Percentiles rank a stretch among this genome's conserved stretches.
phyloP scores from a whole-genome alignment of 64 coral and sea anemone genomes.

The Montipora cactus region DNA sequence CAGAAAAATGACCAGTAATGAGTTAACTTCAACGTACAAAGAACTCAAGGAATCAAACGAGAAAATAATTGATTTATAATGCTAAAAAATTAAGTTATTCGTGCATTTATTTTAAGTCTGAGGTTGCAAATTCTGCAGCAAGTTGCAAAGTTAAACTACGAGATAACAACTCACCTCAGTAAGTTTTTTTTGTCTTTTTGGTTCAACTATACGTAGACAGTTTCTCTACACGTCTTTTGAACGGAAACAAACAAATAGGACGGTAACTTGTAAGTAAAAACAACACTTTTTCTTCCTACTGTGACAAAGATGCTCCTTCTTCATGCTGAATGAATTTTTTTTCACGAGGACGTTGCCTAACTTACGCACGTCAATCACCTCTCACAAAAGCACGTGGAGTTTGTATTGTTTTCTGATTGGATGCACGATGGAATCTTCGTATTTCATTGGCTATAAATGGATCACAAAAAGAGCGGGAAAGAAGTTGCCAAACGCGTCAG shows the following conservation, averaged over 20 bases:
- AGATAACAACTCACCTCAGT: not conserved
- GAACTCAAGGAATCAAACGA: not conserved
- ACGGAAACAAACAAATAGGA: not conserved
- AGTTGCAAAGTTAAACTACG: not conserved
- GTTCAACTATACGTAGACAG: not conserved
- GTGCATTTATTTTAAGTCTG: too few relatives aligned
- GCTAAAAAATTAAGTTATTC: not conserved
- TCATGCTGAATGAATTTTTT: not conserved
- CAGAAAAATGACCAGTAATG: not conserved
- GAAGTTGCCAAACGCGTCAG: not conserved
- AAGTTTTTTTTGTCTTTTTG: not conserved
- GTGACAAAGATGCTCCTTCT: not conserved
- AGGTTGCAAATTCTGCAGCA: not conserved
- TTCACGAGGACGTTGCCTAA: not conserved
- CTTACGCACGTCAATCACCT: not conserved
- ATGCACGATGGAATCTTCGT: not conserved
- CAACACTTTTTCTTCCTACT: not conserved
- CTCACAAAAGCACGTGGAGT: not conserved
- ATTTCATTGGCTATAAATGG: not conserved
- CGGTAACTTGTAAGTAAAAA: not conserved
- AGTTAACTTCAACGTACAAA: not conserved
- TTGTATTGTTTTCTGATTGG: not conserved
- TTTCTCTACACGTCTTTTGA: not conserved
- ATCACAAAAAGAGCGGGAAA: not conserved
- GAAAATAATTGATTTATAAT: not conserved